Base-by-base conservation (phyloP, 2,888 invertebrate genomes). In the Nomada ferruginata region DNA sequence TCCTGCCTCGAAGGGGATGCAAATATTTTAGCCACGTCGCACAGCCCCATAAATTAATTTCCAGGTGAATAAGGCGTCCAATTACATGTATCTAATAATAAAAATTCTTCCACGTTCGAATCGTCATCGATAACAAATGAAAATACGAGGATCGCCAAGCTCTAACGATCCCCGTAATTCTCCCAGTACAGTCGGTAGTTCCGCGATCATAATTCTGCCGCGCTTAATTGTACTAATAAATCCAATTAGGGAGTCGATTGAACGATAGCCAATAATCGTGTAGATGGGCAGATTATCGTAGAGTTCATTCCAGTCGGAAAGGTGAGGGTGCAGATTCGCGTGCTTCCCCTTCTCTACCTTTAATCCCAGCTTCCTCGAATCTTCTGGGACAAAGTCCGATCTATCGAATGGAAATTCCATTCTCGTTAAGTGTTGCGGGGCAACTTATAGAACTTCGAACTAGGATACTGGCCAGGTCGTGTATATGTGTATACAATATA, bases 351-450 rank as follows among this genome's bases (percentile, higher is more conserved):
- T 2, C 7, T n/a, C 42, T 15, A 1, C n/a, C 36, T 36, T 50
- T 1, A 18, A 50, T 36, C 70, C 42, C 11, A 52, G 71, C 52
- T 71, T 42, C 75, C 65, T 76, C 63, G 55, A 68, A 64, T 57
- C 74, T 66, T 70, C 18, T 18, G 26, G 18, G 53, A 79, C 50
- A 60, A 52, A 59, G 44, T 68, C n/a, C 55, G 26, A 80, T 79
- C 77, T 71, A 85, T 85, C 82, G 61, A 61, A 82, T 71, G 52
- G 69, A 86, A 84, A 88, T 79, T 87, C 76, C 84, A 72, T 77
- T 87, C 76, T 82, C 74, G 85, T 85, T 76, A 85, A 72, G 77
- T 79, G 82, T 47, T 66, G 64, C 57, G 73, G 76, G 68, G 80
- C 76, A 75, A 85, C 63, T 57, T 44, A 42, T 52, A 68, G 78